These are phyloP conservation scores for Chiridota heheva DNA, from an alignment of 35 echinoderm and acorn worm species.

Conservation along the genomic window DNA sequence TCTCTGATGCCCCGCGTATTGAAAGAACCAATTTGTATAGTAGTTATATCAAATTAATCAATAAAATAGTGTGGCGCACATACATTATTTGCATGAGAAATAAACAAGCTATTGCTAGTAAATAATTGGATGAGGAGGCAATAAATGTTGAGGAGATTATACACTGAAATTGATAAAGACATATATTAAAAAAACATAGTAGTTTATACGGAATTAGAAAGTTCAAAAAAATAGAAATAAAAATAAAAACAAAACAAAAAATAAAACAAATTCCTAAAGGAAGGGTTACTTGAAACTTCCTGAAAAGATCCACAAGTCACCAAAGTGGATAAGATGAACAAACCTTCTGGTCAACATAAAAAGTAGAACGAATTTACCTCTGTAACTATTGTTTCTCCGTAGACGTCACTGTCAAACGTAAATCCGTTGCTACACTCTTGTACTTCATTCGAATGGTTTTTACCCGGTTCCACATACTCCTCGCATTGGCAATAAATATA, in stretches of 20 bases:
- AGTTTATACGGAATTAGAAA: not conserved
- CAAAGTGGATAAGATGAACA: too few relatives aligned
- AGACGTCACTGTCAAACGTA: slow-evolving; percentile 2
- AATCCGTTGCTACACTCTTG: slow-evolving; percentile 30
- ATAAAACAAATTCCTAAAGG: not conserved
- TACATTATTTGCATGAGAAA: too few relatives aligned
- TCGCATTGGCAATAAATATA: slow-evolving; percentile 1
- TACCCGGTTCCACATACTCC: slow-evolving; percentile 13
- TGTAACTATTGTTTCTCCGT: slow-evolving; percentile 35
- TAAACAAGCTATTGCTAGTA: too few relatives aligned
- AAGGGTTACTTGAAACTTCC: not conserved
- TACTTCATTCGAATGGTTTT: not conserved
- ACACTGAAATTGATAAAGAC: too few relatives aligned
- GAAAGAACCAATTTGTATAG: too few relatives aligned
- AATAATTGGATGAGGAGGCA: too few relatives aligned
- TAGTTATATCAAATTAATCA: too few relatives aligned
- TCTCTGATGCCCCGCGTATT: too few relatives aligned
- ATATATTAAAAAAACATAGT: not conserved
- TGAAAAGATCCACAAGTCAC: too few relatives aligned
- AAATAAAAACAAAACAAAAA: not conserved
- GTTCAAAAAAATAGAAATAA: not conserved
- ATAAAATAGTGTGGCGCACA: too few relatives aligned
- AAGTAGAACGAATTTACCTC: slow-evolving; percentile 2
- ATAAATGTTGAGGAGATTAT: too few relatives aligned
- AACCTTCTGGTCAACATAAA: too few relatives aligned